These are phyloP conservation scores for Phrynocephalus forsythii DNA, from an alignment of 2,797 vertebrate species.

Conservation along the genomic window DNA sequence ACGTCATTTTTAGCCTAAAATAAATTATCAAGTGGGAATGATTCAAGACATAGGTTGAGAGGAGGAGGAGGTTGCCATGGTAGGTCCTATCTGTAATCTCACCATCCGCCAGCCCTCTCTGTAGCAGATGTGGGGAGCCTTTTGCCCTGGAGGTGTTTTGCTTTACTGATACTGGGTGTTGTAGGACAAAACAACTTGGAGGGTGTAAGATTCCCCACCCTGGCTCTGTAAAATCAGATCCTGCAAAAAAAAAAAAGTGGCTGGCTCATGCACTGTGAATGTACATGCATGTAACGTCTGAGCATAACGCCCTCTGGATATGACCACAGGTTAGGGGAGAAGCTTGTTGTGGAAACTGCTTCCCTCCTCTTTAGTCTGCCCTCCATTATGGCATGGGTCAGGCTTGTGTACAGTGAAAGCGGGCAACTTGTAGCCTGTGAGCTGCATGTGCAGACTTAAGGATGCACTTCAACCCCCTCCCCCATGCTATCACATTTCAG, in stretches of 20 bases:
- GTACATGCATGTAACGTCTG: too few relatives aligned
- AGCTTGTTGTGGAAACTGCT: too few relatives aligned
- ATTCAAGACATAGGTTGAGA: neutral
- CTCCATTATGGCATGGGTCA: neutral
- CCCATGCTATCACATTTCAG: too few relatives aligned
- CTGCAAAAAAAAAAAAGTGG: neutral
- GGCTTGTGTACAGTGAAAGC: too few relatives aligned
- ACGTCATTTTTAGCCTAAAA: neutral
- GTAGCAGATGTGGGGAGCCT: neutral
- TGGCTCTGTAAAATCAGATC: neutral
- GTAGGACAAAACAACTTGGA: neutral
- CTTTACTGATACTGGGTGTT: neutral
- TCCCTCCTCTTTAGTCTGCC: neutral
- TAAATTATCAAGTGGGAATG: neutral
- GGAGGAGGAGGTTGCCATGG: neutral
- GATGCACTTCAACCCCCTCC: too few relatives aligned
- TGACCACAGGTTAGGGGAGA: too few relatives aligned
- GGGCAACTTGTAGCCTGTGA: too few relatives aligned
- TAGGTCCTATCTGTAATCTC: neutral
- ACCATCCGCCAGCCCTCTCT: neutral
- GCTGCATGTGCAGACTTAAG: too few relatives aligned
- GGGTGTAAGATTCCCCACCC: neutral
- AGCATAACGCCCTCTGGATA: neutral
- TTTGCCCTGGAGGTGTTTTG: neutral
- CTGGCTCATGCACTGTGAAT: too few relatives aligned